A percentile compares a stretch with the other conserved stretches of the same genome.
Evolutionary conservation across 2,888 invertebrate genomes (phyloP).

Genomic region (Artemia sinica): DNA sequence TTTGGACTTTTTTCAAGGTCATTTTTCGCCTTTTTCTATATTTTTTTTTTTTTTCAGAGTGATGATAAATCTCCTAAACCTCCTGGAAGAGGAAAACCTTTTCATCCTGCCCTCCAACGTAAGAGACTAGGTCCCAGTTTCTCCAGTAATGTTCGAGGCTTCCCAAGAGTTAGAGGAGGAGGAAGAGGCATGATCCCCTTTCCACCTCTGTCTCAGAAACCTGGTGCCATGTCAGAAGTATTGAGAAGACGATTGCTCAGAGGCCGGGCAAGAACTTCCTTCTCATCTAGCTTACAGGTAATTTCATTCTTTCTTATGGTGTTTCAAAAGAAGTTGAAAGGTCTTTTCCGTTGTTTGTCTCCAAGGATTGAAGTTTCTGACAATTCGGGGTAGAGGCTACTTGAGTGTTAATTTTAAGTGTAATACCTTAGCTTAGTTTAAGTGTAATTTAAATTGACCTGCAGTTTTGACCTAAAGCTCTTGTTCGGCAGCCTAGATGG

Average conservation of each 20-base stretch:
- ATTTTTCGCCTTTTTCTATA: too few relatives aligned
- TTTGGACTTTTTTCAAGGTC: too few relatives aligned
- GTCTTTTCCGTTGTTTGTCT: too few relatives aligned
- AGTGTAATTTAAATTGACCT: too few relatives aligned
- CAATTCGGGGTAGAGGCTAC: too few relatives aligned
- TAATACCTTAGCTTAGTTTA: too few relatives aligned
- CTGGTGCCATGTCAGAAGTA: not conserved
- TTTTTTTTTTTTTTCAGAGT: not conserved
- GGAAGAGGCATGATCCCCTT: not conserved
- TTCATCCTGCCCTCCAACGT: not conserved
- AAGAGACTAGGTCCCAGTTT: constrained; percentile 6
- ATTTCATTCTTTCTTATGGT: not conserved
- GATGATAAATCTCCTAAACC: not conserved
- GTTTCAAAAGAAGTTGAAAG: too few relatives aligned
- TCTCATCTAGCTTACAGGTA: constrained; percentile 20
- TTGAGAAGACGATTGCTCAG: constrained; percentile 17
- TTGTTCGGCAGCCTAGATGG: too few relatives aligned
- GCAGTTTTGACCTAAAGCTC: too few relatives aligned
- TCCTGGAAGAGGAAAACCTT: not conserved
- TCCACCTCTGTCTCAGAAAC: not conserved
- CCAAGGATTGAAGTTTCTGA: too few relatives aligned
- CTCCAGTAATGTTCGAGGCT: not conserved
- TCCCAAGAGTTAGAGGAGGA: not conserved
- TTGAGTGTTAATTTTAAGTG: too few relatives aligned
- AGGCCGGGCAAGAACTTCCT: constrained; percentile 16